Evolutionary conservation across 2,113 vertebrate species (phyloP).

Genomic region (Mastomys coucha): DNA sequence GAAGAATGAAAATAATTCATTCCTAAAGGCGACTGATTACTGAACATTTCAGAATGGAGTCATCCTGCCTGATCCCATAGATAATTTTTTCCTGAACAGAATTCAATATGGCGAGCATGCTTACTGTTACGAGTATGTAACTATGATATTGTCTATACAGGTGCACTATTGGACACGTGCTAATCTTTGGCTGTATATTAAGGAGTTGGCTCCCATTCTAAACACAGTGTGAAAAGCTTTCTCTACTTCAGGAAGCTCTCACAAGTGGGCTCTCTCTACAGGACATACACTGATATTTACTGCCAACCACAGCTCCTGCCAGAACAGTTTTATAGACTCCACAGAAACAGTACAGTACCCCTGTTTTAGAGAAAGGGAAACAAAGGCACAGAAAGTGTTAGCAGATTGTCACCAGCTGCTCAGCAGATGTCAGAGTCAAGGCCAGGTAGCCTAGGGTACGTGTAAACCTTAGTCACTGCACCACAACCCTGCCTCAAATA

Average conservation of each 20-base stretch:
- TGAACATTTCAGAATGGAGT: not conserved
- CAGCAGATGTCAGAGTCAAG: not conserved
- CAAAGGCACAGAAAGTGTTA: not conserved
- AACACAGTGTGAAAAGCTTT: not conserved
- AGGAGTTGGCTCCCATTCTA: not conserved
- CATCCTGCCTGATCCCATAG: not conserved
- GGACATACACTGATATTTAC: not conserved
- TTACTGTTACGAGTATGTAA: not conserved
- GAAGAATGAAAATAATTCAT: not conserved
- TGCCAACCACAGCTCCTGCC: not conserved
- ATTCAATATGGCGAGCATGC: not conserved
- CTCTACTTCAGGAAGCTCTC: not conserved
- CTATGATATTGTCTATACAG: not conserved
- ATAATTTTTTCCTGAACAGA: not conserved
- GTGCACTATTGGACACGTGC: not conserved
- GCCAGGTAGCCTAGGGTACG: not conserved
- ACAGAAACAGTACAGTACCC: not conserved
- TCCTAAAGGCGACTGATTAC: conserved; percentile 21
- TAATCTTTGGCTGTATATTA: not conserved
- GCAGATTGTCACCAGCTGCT: not conserved
- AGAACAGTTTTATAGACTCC: not conserved
- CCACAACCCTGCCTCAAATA: no score
- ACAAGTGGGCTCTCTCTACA: not conserved
- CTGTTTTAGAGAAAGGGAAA: not conserved
- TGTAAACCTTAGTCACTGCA: not conserved